phyloP scores from a whole-genome alignment of 2,888 invertebrate species.

The Pachycephus smyrnensis region DNA sequence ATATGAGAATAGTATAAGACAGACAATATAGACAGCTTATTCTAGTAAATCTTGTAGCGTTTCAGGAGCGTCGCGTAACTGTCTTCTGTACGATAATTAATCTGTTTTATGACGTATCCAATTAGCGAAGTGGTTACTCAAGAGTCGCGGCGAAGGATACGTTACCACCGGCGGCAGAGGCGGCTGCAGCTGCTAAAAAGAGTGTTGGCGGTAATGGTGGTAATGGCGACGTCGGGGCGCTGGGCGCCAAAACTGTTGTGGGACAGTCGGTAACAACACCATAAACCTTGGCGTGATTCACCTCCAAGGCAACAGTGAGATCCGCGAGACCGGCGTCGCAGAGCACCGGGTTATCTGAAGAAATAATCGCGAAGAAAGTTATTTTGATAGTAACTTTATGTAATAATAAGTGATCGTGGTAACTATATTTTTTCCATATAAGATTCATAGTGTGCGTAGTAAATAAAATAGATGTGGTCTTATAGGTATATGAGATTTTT shows the following conservation, averaged over 20 bases:
- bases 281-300: constrained; percentile 79
- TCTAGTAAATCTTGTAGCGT: not conserved
- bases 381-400: not conserved
- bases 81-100: too few species aligned
- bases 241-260: constrained; percentile 42
- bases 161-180: constrained; percentile 59
- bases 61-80: too few species aligned
- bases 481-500: not conserved
- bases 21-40: not conserved
- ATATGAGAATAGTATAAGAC: not conserved
- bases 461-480: not conserved
- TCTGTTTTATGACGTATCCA: not conserved
- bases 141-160: constrained; percentile 64
- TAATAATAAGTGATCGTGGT: not conserved
- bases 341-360: constrained; percentile 82
- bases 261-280: constrained; percentile 72
- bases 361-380: not conserved
- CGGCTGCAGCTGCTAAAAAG: constrained; percentile 47
- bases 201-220: constrained; percentile 55
- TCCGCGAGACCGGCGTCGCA: constrained; percentile 81
- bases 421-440: not conserved
- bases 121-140: constrained; percentile 42
- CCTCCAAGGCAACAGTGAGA: constrained; percentile 77
- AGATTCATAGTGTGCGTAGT: not conserved
- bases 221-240: constrained; percentile 43